These are phyloP conservation scores for Cyrtorhinus lividipennis DNA, from an alignment of 1,140 invertebrate species.

Conservation along the genomic window DNA sequence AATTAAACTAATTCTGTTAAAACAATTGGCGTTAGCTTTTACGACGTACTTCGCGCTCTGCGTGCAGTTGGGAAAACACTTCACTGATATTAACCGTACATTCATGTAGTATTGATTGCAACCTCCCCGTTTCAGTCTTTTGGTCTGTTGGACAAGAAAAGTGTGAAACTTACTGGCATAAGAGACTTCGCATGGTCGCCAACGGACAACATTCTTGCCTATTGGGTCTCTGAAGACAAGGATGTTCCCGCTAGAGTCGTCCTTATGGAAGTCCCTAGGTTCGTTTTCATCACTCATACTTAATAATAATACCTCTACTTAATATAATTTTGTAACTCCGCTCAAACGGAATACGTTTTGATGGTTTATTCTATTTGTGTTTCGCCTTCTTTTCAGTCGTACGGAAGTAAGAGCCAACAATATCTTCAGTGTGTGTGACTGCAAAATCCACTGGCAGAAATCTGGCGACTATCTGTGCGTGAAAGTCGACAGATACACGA, in stretches of 20 bases:
- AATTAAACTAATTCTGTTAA: too few relatives aligned
- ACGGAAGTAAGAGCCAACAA: conserved; percentile 91
- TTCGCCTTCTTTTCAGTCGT: conserved; percentile 47
- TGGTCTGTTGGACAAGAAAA: conserved; percentile 84
- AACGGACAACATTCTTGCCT: conserved; percentile 88
- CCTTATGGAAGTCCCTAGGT: conserved; percentile 67
- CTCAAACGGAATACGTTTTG: too few relatives aligned
- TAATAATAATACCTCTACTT: too few relatives aligned
- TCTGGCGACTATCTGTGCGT: conserved; percentile 94
- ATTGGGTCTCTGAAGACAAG: conserved; percentile 97
- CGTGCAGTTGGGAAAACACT: too few relatives aligned
- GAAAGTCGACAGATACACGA: conserved; percentile 94
- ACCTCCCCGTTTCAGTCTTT: conserved; percentile 60
- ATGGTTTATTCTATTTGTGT: too few relatives aligned
- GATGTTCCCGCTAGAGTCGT: conserved; percentile 75
- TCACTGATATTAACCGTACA: too few relatives aligned
- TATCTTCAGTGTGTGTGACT: conserved; percentile 94
- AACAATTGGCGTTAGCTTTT: too few relatives aligned
- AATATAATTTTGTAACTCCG: too few relatives aligned
- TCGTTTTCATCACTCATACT: too few relatives aligned
- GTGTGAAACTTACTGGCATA: conserved; percentile 81
- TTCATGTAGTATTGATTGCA: too few relatives aligned
- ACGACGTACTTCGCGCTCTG: too few relatives aligned
- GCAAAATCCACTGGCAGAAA: conserved; percentile 99
- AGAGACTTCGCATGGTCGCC: conserved; percentile 97